phyloP scores from a whole-genome alignment of 2,113 vertebrate species.

The Phrynosoma blainvillii region DNA sequence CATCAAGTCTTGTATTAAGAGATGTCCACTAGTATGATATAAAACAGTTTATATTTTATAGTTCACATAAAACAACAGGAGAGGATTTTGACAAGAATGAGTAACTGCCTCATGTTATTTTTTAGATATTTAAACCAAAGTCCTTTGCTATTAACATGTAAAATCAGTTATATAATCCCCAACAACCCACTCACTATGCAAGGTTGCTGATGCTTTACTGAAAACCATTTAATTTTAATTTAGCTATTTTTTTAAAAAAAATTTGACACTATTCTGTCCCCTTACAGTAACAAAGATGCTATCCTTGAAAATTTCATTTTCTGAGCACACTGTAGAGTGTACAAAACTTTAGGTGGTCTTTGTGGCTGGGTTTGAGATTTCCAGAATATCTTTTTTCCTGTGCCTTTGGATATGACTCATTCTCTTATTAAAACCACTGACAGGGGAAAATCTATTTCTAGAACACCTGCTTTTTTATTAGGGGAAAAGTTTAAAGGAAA shows the following conservation, averaged over 20 bases:
- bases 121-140: neutral
- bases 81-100: neutral
- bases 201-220: neutral
- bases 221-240: conserved; percentile 3
- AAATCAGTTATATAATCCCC: neutral
- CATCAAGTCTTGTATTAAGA: too few relatives aligned
- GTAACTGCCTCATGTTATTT: neutral
- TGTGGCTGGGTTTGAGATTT: neutral
- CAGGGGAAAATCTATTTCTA: neutral
- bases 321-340: neutral
- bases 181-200: neutral
- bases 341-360: conserved; percentile 3
- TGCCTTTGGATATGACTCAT: neutral
- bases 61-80: neutral
- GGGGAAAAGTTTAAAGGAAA: neutral
- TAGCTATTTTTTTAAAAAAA: neutral
- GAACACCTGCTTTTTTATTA: neutral
- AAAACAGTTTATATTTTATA: neutral
- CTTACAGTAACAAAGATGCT: neutral
- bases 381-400: neutral
- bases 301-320: neutral
- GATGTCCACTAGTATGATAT: too few relatives aligned
- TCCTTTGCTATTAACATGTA: neutral
- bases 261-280: neutral
- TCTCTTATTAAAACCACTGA: neutral